Percentiles rank a stretch among this genome's conserved stretches.
Conservation (phyloP, 2,113 vertebrate genomes). For the Tiliqua scincoides region DNA sequence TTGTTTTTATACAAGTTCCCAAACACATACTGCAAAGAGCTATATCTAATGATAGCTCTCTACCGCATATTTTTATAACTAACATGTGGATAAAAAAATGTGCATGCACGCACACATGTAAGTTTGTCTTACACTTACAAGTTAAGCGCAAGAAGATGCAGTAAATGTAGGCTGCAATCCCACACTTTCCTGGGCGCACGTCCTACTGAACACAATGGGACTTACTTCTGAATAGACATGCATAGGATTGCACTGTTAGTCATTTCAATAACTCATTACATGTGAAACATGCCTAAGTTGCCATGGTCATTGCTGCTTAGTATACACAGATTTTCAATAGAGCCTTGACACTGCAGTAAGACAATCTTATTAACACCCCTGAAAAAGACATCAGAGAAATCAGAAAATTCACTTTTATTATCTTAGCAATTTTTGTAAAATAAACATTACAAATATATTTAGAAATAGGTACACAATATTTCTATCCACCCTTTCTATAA, state of each 20-base stretch:
- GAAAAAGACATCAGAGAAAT: too few relatives aligned
- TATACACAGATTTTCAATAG: not conserved
- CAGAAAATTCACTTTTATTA: too few relatives aligned
- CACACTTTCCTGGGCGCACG: too few relatives aligned
- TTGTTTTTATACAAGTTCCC: not conserved
- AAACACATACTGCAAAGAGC: not conserved
- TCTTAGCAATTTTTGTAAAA: conserved; percentile 19
- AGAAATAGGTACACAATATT: not conserved
- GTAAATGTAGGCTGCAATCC: too few relatives aligned
- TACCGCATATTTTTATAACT: not conserved
- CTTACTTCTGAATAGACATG: too few relatives aligned
- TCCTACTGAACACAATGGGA: too few relatives aligned
- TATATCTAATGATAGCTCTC: not conserved
- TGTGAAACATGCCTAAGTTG: not conserved
- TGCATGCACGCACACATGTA: not conserved
- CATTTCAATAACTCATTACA: conserved; percentile 7
- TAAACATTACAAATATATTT: not conserved
- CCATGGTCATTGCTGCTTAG: not conserved
- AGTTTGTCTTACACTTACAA: too few relatives aligned
- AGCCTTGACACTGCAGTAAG: not conserved
- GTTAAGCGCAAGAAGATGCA: too few relatives aligned
- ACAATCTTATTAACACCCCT: not conserved
- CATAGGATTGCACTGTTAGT: too few relatives aligned
- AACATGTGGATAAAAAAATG: not conserved
- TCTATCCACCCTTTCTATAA: too few relatives aligned